phyloP scores from a whole-genome alignment of 2,113 vertebrate genomes.

The Isurus oxyrinchus region DNA sequence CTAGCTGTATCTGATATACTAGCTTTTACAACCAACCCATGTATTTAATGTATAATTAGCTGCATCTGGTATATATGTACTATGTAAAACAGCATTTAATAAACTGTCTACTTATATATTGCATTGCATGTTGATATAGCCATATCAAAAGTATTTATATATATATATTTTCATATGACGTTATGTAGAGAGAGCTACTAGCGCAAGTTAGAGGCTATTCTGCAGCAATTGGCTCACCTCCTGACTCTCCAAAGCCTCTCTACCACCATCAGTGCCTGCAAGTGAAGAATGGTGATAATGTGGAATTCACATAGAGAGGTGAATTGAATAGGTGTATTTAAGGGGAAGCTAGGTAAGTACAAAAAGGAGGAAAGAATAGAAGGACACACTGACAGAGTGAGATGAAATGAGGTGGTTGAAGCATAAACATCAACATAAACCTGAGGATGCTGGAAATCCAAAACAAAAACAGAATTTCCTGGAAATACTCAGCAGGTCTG shows the following conservation, averaged over 20 bases:
- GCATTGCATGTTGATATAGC: not conserved
- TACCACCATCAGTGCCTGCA: not conserved
- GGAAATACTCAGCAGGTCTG: no score
- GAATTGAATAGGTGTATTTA: not conserved
- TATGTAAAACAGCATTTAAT: no score
- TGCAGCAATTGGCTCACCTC: not conserved
- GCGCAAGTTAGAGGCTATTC: not conserved
- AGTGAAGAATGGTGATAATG: not conserved
- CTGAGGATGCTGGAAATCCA: no score
- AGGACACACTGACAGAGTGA: not conserved
- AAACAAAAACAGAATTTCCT: no score
- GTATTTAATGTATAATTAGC: not conserved
- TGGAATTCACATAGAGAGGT: no score
- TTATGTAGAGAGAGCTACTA: not conserved
- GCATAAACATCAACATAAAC: no score
- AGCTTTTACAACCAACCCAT: not conserved
- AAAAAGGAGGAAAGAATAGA: not conserved
- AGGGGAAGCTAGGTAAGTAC: not conserved
- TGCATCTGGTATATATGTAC: not conserved
- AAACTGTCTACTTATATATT: no score
- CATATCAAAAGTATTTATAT: no score
- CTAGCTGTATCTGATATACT: no score
- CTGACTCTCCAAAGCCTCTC: not conserved
- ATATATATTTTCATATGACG: not conserved
- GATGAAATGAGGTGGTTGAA: no score